Evolutionary conservation across 2,797 vertebrate genomes (phyloP), one percentile per base, ranked within the genome.

Genomic region (Hafferia zeledoni): DNA sequence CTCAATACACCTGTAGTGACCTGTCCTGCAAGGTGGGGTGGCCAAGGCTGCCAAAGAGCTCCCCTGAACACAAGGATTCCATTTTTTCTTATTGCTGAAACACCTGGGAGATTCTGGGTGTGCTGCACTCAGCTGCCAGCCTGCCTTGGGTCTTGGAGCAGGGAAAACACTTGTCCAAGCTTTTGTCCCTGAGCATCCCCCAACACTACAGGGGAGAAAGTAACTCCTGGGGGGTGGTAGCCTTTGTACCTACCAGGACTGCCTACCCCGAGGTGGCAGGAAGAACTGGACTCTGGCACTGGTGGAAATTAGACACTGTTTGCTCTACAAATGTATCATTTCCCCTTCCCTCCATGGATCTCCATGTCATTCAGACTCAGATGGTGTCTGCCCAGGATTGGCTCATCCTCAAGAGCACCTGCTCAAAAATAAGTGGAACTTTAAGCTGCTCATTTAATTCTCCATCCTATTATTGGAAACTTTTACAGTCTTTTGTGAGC

Each of bases 321-420:
- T 33, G 6, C 61, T 50, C 57, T 7, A 69, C 46, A 20, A 75
- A 33, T 1, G 5, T 1, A 3, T 6, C 2, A 17, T 17, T 87
- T 49, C 44, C 59, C 31, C 14, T 11, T 46, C n/a, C 50, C 28
- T 39, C 27, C 35, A 27, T 27, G 43, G n/a, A n/a, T 17, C 37
- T 9, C 35, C 50, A 16, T 0, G 1, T 3, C 28, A 15, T 8
- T 47, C 46, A n/a, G 23, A 50, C 39, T 18, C 17, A 10, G 23
- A 24, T 17, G 56, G 46, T 20, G 14, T 37, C 39, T 82, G 46
- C 11, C 11, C 24, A 46, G 30, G 24, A 39, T 55, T 61, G 59
- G 5, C 30, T 28, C 59, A 55, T 17, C n/a, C 35, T 23, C 30
- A 82, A 33, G 17, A 56, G 6, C 52, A 69, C 19, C 35, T 33